Evolutionary conservation across 2,113 vertebrate genomes (phyloP).

Genomic region (Crocuta crocuta): DNA sequence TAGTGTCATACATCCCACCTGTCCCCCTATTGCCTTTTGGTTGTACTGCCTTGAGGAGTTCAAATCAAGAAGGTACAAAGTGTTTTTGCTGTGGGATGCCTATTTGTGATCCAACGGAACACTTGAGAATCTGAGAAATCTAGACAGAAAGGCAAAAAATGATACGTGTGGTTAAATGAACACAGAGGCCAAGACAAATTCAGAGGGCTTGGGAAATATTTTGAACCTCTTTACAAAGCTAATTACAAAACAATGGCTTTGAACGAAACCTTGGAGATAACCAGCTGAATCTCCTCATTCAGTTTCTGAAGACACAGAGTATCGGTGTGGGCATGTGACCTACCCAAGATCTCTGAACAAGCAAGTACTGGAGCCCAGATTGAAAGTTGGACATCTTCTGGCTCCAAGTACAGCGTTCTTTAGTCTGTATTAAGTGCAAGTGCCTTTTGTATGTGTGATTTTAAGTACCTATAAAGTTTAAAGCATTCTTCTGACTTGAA

Average conservation of each 20-base stretch:
- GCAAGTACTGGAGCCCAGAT: not conserved
- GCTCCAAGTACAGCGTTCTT: not conserved
- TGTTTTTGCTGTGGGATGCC: conserved; percentile 41
- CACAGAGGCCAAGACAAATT: conserved; percentile 32
- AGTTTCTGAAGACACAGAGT: not conserved
- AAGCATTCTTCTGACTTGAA: conserved; percentile 28
- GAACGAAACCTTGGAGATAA: not conserved
- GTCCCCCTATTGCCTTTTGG: conserved; percentile 19
- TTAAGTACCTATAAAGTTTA: conserved; percentile 1
- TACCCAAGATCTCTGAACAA: not conserved
- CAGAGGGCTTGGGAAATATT: not conserved
- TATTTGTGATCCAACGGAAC: conserved; percentile 51
- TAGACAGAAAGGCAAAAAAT: not conserved
- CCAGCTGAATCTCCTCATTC: not conserved
- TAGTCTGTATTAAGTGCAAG: not conserved
- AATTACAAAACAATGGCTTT: conserved; percentile 1
- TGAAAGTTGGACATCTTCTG: not conserved
- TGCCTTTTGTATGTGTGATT: not conserved
- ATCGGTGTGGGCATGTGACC: not conserved
- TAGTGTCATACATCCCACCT: conserved; percentile 53
- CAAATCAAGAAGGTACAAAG: conserved; percentile 49
- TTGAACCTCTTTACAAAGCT: conserved; percentile 24
- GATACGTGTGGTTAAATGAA: conserved; percentile 10
- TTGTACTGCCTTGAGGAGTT: not conserved
- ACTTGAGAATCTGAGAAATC: conserved; percentile 34